phyloP scores from a whole-genome alignment of 2,797 vertebrate genomes.

The Semaprochilodus insignis region DNA sequence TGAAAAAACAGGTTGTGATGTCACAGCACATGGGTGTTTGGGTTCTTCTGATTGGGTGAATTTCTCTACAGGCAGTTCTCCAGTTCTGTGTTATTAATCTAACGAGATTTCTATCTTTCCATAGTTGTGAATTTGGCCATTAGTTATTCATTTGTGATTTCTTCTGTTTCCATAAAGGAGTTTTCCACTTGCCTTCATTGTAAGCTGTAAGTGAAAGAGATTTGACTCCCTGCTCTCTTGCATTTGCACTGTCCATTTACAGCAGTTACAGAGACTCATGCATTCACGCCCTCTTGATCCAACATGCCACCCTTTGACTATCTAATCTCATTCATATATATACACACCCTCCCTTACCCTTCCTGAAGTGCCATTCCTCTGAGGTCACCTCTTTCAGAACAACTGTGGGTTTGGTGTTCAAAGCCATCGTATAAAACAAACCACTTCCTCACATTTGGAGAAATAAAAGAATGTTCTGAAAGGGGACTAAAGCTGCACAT shows the following conservation, averaged over 20 bases:
- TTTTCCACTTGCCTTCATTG: background rate
- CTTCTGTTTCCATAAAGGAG: background rate
- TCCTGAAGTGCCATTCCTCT: background rate
- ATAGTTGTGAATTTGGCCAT: background rate
- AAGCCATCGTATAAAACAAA: constrained; percentile 1
- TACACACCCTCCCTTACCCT: background rate
- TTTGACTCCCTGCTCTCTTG: too few relatives aligned
- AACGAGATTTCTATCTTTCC: too few relatives aligned
- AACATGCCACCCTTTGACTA: constrained; percentile 6
- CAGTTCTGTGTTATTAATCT: too few relatives aligned
- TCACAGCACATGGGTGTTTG: too few relatives aligned
- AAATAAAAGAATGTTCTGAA: background rate
- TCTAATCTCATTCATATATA: background rate
- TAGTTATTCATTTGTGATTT: background rate
- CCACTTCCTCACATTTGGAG: background rate
- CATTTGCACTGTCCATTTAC: background rate
- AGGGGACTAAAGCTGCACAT: too few relatives aligned
- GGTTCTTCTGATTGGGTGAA: too few relatives aligned
- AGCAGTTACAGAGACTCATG: background rate
- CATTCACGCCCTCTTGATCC: constrained; percentile 5
- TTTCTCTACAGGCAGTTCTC: too few relatives aligned
- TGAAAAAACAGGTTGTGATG: too few relatives aligned
- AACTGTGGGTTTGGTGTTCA: background rate
- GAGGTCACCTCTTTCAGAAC: constrained; percentile 15
- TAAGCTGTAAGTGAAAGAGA: too few relatives aligned